phyloP scores from a whole-genome alignment of 2,113 vertebrate species.

The Cyanoderma ruficeps region DNA sequence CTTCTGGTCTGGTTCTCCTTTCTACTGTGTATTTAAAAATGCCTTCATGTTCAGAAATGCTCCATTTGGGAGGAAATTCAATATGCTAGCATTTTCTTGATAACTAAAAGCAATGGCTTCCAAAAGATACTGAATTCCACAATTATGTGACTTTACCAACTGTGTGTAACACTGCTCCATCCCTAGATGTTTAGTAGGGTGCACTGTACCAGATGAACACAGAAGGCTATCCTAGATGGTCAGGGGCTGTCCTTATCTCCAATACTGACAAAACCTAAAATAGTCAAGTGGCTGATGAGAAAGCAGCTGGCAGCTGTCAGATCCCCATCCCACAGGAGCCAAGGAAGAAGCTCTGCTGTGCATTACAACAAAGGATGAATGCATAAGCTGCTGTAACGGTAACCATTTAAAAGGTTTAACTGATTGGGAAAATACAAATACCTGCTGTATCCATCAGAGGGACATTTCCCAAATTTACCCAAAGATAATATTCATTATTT shows the following conservation, averaged over 20 bases:
- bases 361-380: background rate
- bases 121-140: background rate
- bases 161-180: background rate
- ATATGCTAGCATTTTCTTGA: constrained; percentile 48
- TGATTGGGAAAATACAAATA: background rate
- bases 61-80: constrained; percentile 49
- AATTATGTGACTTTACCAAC: background rate
- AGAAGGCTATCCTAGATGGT: background rate
- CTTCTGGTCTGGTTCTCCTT: constrained; percentile 77
- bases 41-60: constrained; percentile 62
- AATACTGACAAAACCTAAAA: background rate
- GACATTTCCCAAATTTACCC: background rate
- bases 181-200: constrained; percentile 4
- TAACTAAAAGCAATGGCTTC: constrained; percentile 53
- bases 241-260: background rate
- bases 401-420: background rate
- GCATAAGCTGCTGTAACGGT: background rate
- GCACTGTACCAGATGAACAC: constrained; percentile 3
- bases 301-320: background rate
- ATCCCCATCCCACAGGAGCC: background rate
- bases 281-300: constrained; percentile 17
- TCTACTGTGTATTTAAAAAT: constrained; percentile 64
- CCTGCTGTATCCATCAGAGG: background rate
- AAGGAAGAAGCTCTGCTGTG: background rate
- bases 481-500: background rate